A percentile compares a stretch with the other conserved stretches of the same genome.
Evolutionary conservation across 2,797 vertebrate genomes (phyloP).

Genomic region (Gymnodraco acuticeps): DNA sequence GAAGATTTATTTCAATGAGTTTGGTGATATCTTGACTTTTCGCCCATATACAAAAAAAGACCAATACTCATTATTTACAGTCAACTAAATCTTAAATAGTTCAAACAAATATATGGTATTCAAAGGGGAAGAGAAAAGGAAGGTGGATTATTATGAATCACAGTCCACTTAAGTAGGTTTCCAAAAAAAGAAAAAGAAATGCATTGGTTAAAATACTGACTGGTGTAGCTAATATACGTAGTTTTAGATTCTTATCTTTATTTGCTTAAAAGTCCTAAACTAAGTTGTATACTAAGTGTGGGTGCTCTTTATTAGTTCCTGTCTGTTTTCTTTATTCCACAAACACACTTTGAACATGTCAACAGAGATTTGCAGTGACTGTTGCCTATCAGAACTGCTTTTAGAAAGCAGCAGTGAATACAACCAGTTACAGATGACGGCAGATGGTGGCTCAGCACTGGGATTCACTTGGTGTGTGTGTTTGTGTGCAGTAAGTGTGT

Average conservation of each 20-base stretch:
- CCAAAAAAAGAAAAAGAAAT: neutral
- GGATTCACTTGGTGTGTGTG: neutral
- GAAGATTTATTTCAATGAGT: no score
- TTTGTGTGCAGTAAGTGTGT: neutral
- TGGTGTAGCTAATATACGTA: neutral
- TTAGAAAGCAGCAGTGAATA: slow-evolving; percentile 21
- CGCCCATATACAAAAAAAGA: no score
- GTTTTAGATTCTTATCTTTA: neutral
- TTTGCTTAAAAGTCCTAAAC: neutral
- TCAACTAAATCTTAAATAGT: no score
- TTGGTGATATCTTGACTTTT: no score
- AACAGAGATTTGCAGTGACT: slow-evolving; percentile 50
- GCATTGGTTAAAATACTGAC: neutral
- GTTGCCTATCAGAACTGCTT: slow-evolving; percentile 63
- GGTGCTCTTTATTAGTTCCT: neutral
- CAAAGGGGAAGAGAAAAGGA: neutral
- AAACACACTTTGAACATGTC: slow-evolving; percentile 54
- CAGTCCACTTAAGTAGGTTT: neutral
- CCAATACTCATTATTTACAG: no score
- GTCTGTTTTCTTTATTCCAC: slow-evolving; percentile 48
- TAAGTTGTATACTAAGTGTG: neutral
- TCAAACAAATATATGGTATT: no score
- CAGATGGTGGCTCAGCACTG: slow-evolving; percentile 14
- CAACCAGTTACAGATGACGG: slow-evolving; percentile 5
- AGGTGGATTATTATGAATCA: neutral